A percentile compares a stretch with the other conserved stretches of the same genome.
These are phyloP conservation scores for Leucopsar rothschildi DNA, from an alignment of 2,113 vertebrate genomes.

Conservation along the genomic window DNA sequence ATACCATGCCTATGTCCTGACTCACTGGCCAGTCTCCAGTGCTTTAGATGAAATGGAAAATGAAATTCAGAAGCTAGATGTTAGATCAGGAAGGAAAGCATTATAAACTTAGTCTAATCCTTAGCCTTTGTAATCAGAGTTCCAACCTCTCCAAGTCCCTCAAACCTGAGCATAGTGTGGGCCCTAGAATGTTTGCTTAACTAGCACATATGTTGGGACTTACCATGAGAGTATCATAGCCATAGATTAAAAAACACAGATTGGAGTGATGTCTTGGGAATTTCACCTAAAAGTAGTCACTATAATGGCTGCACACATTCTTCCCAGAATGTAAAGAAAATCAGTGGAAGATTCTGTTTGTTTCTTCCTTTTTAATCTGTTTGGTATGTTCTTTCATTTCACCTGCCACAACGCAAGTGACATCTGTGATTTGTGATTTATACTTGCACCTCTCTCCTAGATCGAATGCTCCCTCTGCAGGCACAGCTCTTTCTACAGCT, in stretches of 20 bases:
- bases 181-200: background rate
- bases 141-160: background rate
- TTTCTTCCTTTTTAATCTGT: background rate
- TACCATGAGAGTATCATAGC: background rate
- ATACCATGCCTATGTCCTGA: background rate
- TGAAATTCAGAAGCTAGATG: background rate
- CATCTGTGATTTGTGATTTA: background rate
- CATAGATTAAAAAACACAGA: background rate
- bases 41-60: background rate
- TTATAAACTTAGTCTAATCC: background rate
- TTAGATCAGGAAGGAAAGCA: background rate
- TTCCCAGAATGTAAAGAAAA: background rate
- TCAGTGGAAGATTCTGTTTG: background rate
- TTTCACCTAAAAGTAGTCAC: background rate
- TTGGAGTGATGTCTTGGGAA: background rate
- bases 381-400: background rate
- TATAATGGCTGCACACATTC: background rate
- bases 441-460: background rate
- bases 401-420: background rate
- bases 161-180: background rate
- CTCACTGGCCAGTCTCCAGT: background rate
- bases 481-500: background rate
- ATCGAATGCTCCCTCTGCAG: slow-evolving; percentile 71
- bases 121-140: background rate
- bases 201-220: background rate